phyloP scores from a whole-genome alignment of 2,113 vertebrate species.

The Cynopterus brachyotis region DNA sequence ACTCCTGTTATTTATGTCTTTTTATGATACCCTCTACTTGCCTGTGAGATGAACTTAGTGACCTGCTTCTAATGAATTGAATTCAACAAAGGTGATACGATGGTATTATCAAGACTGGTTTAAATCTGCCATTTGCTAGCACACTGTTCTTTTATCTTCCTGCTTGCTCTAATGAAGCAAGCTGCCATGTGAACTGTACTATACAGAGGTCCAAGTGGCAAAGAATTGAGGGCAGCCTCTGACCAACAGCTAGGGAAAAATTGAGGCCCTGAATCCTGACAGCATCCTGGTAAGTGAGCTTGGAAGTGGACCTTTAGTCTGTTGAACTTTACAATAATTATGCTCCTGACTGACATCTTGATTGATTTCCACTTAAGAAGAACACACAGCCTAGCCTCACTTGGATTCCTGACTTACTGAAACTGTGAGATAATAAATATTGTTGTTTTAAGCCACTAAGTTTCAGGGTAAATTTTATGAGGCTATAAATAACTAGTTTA shows the following conservation, averaged over 20 bases:
- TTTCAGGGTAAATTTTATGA: neutral
- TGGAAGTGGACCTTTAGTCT: neutral
- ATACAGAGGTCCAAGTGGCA: neutral
- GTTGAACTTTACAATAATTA: rapidly evolving
- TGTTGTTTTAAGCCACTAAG: neutral
- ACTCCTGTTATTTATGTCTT: neutral
- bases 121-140: neutral
- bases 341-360: neutral
- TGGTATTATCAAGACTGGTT: neutral
- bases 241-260: neutral
- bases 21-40: neutral
- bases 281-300: neutral
- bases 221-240: neutral
- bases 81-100: neutral
- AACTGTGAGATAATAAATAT: neutral
- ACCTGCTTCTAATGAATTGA: neutral
- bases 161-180: neutral
- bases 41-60: neutral
- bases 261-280: neutral
- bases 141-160: neutral
- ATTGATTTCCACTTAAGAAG: neutral
- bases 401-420: neutral
- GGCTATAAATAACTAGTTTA: neutral
- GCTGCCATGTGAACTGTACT: neutral
- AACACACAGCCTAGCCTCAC: neutral